phyloP scores from a whole-genome alignment of 2,797 vertebrate genomes.

The Varecia variegata region DNA sequence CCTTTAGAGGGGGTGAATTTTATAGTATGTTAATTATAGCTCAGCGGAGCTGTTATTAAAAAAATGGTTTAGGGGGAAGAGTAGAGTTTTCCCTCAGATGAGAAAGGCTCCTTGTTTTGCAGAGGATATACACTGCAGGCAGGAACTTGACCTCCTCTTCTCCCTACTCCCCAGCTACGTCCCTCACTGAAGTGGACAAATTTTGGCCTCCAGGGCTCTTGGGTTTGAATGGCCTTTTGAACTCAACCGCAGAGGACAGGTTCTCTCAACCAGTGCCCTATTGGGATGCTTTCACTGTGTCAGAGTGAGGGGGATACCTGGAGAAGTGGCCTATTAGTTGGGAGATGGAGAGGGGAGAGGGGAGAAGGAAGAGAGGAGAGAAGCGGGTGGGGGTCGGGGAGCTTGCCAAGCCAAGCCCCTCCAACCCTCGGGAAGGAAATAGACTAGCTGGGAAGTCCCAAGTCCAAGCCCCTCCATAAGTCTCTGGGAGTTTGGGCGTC shows the following conservation, averaged over 20 bases:
- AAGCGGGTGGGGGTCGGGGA: background rate
- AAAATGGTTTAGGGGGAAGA: background rate
- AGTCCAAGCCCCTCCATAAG: background rate
- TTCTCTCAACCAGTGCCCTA: background rate
- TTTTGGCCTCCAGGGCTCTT: background rate
- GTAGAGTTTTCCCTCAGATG: background rate
- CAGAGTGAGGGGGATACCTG: rapidly evolving
- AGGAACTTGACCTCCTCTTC: background rate
- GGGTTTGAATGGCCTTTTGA: background rate
- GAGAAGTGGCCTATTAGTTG: background rate
- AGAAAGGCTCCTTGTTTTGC: background rate
- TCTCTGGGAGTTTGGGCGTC: background rate
- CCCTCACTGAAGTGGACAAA: no score
- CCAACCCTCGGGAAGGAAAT: background rate
- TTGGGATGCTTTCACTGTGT: background rate
- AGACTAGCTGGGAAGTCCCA: no score
- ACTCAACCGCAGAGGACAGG: background rate
- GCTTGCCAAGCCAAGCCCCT: background rate
- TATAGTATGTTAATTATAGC: background rate
- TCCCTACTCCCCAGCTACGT: background rate
- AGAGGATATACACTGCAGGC: background rate
- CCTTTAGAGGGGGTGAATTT: background rate
- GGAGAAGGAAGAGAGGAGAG: background rate
- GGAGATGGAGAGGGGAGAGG: background rate
- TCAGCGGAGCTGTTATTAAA: background rate